These are phyloP conservation scores for Medauroidea extradentata DNA, from an alignment of 1,140 invertebrate species.

Conservation along the genomic window DNA sequence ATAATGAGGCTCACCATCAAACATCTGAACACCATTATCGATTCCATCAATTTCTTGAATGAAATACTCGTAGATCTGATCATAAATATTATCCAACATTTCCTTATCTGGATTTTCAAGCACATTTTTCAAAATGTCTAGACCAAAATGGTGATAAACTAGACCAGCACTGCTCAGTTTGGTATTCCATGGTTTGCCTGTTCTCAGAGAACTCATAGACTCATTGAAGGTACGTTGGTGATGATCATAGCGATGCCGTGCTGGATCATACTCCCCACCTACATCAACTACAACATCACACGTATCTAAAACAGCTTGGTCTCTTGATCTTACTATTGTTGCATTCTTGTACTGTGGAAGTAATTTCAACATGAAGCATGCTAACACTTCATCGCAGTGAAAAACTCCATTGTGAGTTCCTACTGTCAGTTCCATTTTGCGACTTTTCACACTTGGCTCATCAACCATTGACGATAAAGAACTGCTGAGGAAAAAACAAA, in stretches of 20 bases:
- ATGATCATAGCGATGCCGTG: slow-evolving; percentile 83
- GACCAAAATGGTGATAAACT: slow-evolving; percentile 88
- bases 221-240: slow-evolving; percentile 76
- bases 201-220: slow-evolving; percentile 54
- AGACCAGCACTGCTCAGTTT: slow-evolving; percentile 93
- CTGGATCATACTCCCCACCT: slow-evolving; percentile 80
- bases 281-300: slow-evolving; percentile 98
- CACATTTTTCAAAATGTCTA: slow-evolving; percentile 63
- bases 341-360: slow-evolving; percentile 79
- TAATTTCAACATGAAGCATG: slow-evolving; percentile 83
- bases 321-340: slow-evolving; percentile 70
- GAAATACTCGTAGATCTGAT: slow-evolving; percentile 83
- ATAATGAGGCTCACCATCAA: slow-evolving; percentile 71
- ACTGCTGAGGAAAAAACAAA: too few relatives aligned
- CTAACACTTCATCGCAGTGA: slow-evolving; percentile 95
- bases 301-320: slow-evolving; percentile 60
- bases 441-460: not conserved
- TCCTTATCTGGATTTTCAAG: slow-evolving; percentile 45
- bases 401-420: slow-evolving; percentile 80
- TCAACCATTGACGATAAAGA: too few relatives aligned
- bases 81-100: slow-evolving; percentile 58
- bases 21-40: slow-evolving; percentile 89
- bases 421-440: slow-evolving; percentile 48
- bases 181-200: slow-evolving; percentile 53
- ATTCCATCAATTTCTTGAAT: slow-evolving; percentile 94